These are phyloP conservation scores for Semnornis frantzii DNA, from an alignment of 2,113 vertebrate species.

Conservation along the genomic window DNA sequence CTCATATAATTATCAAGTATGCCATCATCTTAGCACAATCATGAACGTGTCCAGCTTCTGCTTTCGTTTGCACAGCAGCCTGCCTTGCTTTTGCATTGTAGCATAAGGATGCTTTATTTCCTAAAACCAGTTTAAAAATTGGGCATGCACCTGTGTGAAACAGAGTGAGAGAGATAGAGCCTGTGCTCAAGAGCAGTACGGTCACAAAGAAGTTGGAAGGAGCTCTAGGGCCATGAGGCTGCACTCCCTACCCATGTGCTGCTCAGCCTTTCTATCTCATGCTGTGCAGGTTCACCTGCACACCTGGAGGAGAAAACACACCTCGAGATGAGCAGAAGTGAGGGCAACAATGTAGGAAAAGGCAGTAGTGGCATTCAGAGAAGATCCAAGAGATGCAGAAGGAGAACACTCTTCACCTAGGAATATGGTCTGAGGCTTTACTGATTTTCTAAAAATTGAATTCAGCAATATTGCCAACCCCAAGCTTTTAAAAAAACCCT, in stretches of 20 bases:
- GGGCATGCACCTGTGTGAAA: accelerated
- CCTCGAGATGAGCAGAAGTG: accelerated
- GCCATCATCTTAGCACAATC: background rate
- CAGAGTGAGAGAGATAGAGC: background rate
- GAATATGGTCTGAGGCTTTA: background rate
- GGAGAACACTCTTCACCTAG: background rate
- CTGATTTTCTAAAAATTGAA: background rate
- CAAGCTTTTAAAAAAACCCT: background rate
- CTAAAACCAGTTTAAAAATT: background rate
- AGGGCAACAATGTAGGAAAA: background rate
- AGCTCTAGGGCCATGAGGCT: background rate
- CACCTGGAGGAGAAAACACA: accelerated
- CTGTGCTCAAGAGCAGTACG: accelerated
- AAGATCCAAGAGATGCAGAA: background rate
- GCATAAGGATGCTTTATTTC: background rate
- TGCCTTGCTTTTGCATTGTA: background rate
- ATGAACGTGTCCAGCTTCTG: background rate
- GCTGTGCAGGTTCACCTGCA: accelerated
- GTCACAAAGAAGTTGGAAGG: background rate
- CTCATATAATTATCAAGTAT: background rate
- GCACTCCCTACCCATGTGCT: background rate
- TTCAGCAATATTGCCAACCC: background rate
- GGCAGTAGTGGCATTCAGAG: accelerated
- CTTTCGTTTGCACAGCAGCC: background rate
- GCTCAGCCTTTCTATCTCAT: background rate